A percentile compares a stretch with the other conserved stretches of the same genome.
phyloP scores from a whole-genome alignment of 2,888 invertebrate genomes.

The Hemaris fuciformis region DNA sequence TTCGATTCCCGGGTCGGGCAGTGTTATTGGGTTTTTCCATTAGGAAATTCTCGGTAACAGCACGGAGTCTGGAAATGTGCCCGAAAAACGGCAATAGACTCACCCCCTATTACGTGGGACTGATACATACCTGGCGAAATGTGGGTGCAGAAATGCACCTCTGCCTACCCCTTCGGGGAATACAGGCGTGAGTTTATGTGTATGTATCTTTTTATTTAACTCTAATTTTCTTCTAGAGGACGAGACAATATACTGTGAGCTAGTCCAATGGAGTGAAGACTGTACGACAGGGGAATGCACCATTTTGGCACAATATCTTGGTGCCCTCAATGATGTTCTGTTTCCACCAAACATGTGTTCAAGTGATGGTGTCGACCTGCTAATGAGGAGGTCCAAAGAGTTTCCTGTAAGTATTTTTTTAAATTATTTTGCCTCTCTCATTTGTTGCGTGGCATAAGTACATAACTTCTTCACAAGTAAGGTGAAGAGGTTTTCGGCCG shows the following conservation, averaged over 20 bases:
- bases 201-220: background rate
- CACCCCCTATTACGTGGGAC: no score
- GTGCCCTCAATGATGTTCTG: constrained; percentile 83
- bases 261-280: constrained; percentile 83
- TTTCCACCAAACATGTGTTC: constrained; percentile 83
- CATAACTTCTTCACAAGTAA: no score
- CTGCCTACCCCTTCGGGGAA: no score
- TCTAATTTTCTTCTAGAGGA: constrained; percentile 59
- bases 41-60: no score
- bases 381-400: constrained; percentile 84
- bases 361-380: constrained; percentile 83
- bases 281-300: constrained; percentile 58
- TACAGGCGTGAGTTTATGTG: no score
- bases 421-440: background rate
- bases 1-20: background rate
- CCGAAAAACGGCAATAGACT: no score
- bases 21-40: no score
- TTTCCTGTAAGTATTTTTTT: constrained; percentile 80
- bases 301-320: constrained; percentile 84
- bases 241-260: constrained; percentile 83
- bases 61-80: background rate
- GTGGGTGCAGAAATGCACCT: no score
- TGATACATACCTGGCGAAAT: no score
- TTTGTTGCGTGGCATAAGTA: no score
- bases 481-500: no score